Evolutionary conservation across 2,888 invertebrate species (phyloP).

Genomic region (Litoditis marina): DNA sequence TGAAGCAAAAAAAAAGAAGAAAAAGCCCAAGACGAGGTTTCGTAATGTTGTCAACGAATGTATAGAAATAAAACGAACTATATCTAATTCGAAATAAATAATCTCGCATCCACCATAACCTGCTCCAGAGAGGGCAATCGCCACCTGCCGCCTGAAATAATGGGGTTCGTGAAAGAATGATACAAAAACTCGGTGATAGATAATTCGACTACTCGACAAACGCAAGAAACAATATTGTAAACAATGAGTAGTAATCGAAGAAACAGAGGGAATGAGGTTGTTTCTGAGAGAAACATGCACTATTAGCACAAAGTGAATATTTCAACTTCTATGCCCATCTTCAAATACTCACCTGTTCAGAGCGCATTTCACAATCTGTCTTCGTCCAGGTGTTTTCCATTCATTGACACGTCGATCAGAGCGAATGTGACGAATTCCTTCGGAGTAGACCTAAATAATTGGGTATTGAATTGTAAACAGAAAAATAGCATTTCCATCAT

Average conservation of each 20-base stretch:
- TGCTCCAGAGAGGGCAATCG: conserved; percentile 92
- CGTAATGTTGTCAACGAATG: too few species aligned
- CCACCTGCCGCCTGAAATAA: conserved; percentile 76
- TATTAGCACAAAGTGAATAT: too few species aligned
- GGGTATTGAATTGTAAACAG: conserved; percentile 4
- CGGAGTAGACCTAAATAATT: conserved; percentile 79
- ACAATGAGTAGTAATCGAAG: too few species aligned
- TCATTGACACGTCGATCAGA: conserved; percentile 97
- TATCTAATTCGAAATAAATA: conserved; percentile 99
- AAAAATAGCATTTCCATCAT: neutral
- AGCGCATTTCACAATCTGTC: conserved; percentile 92
- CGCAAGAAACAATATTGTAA: too few species aligned
- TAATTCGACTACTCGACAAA: too few species aligned
- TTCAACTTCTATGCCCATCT: neutral
- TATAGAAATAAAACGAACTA: conserved; percentile 75
- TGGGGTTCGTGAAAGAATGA: neutral
- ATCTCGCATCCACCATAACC: conserved; percentile 80
- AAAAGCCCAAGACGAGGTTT: too few species aligned
- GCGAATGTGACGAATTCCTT: conserved; percentile 95
- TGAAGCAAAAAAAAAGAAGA: too few species aligned
- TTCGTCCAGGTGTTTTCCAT: conserved; percentile 97
- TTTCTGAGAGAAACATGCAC: too few species aligned
- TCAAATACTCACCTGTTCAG: conserved; percentile 97
- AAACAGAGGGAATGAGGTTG: too few species aligned
- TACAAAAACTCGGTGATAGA: conserved; percentile 67